These are phyloP conservation scores for Amphiduros pacificus DNA, from an alignment of 2,888 invertebrate genomes.

Conservation along the genomic window DNA sequence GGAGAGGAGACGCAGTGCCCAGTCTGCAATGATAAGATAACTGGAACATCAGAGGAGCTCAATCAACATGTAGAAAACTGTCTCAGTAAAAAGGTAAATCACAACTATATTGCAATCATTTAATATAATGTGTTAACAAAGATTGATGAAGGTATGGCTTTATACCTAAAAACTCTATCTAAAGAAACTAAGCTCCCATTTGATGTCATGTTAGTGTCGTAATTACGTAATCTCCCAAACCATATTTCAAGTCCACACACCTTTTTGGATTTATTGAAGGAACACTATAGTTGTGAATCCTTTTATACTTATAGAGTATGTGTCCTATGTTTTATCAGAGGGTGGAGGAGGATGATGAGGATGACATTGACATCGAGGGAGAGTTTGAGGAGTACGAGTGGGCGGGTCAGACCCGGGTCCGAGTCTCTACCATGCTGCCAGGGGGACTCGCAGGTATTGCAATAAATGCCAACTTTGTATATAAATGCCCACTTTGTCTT, in stretches of 20 bases:
- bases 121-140: neutral
- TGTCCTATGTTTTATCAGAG: neutral
- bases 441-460: constrained; percentile 22
- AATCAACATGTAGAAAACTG: constrained; percentile 75
- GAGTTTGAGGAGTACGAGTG: constrained; percentile 84
- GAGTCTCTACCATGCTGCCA: constrained; percentile 58
- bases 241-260: no score
- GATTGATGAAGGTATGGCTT: neutral
- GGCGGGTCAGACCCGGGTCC: constrained; percentile 80
- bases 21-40: constrained; percentile 74
- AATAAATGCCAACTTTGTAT: no score
- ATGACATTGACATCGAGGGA: constrained; percentile 66
- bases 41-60: constrained; percentile 70
- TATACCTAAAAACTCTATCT: no score
- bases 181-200: no score
- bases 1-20: constrained; percentile 66
- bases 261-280: no score
- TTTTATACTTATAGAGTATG: neutral
- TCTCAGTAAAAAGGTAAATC: constrained; percentile 51
- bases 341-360: constrained; percentile 28
- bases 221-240: no score
- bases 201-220: no score
- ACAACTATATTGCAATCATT: neutral
- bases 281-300: neutral
- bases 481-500: constrained; percentile 10